Percentiles rank a stretch among this genome's conserved stretches.
These are phyloP conservation scores for Hippasteria phrygiana DNA, from an alignment of 53 echinoderm and acorn worm species.

Conservation along the genomic window DNA sequence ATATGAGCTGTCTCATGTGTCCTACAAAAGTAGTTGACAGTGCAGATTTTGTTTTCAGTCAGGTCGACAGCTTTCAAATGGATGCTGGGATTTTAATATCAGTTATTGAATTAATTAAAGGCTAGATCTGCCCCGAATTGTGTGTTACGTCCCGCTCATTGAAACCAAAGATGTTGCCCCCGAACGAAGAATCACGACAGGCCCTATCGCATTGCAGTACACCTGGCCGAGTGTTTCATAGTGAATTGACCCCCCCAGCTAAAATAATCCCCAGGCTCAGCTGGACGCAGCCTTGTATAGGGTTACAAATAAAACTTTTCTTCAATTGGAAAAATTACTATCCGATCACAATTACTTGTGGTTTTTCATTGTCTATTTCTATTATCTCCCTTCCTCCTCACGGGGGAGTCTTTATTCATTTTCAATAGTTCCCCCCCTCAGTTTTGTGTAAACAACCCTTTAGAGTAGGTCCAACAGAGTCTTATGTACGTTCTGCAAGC, in stretches of 20 bases:
- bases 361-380: not conserved
- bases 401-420: not conserved
- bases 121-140: constrained; percentile 10
- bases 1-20: constrained; percentile 12
- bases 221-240: constrained; percentile 62
- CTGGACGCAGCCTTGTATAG: constrained; percentile 22
- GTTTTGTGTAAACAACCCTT: no score
- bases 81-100: constrained; percentile 25
- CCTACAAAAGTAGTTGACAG: not conserved
- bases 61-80: not conserved
- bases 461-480: no score
- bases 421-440: no score
- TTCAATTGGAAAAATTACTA: constrained; percentile 34
- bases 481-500: no score
- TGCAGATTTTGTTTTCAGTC: constrained; percentile 27
- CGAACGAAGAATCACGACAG: constrained; percentile 37
- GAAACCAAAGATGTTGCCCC: constrained; percentile 44
- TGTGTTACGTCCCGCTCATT: constrained; percentile 24
- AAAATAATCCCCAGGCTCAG: constrained; percentile 46
- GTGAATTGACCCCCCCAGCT: constrained; percentile 54
- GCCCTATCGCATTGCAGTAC: constrained; percentile 47
- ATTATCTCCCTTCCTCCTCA: not conserved
- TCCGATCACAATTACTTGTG: not conserved
- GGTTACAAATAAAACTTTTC: constrained; percentile 5
- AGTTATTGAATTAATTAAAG: constrained; percentile 57